Evolutionary conservation across 1,140 invertebrate species (phyloP).

Genomic region (Scaptodrosophila lebanonensis): DNA sequence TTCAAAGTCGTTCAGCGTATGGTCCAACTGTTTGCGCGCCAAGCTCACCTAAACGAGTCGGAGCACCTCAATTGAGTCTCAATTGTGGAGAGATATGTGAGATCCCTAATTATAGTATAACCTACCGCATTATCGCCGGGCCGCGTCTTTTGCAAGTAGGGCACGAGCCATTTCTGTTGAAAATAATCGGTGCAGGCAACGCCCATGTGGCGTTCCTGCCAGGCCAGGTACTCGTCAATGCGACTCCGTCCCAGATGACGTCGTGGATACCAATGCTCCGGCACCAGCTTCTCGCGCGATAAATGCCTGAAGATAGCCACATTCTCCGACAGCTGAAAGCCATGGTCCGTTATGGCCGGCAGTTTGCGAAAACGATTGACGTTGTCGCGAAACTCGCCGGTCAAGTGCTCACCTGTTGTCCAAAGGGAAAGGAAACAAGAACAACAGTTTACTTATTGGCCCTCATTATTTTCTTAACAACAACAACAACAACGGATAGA

Average conservation of each 20-base stretch:
- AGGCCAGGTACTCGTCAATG: constrained; percentile 91
- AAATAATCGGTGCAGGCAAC: constrained; percentile 84
- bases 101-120: background rate
- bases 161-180: constrained; percentile 80
- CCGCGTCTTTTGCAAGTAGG: constrained; percentile 77
- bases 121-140: constrained; percentile 54
- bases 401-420: constrained; percentile 86
- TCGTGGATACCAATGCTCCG: constrained; percentile 86
- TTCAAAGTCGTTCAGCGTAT: constrained; percentile 81
- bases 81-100: too few species aligned
- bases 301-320: constrained; percentile 81
- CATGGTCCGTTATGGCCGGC: constrained; percentile 85
- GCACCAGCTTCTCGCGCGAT: constrained; percentile 78
- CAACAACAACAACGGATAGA: too few species aligned
- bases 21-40: constrained; percentile 80
- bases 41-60: constrained; percentile 55
- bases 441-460: background rate
- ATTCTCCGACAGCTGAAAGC: constrained; percentile 88
- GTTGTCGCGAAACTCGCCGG: constrained; percentile 82
- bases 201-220: constrained; percentile 89
- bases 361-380: constrained; percentile 87
- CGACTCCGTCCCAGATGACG: constrained; percentile 82
- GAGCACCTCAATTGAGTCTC: too few species aligned
- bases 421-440: background rate
- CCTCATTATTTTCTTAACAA: too few species aligned